These are phyloP conservation scores for Malurus splendens DNA, from an alignment of 2,797 vertebrate species.

Conservation along the genomic window DNA sequence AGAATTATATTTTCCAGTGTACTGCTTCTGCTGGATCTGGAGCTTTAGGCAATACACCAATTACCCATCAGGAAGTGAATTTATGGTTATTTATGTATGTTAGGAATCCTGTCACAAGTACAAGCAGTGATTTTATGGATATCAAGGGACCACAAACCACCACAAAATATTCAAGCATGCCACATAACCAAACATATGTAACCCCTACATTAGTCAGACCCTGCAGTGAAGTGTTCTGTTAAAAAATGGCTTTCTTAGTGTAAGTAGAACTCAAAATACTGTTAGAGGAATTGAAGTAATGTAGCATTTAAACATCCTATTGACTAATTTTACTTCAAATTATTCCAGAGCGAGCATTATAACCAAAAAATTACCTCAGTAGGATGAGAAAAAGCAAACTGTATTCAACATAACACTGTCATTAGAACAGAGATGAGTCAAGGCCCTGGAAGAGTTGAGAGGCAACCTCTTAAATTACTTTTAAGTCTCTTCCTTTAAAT, in stretches of 20 bases:
- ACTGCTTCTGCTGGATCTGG: neutral
- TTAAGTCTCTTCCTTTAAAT: neutral
- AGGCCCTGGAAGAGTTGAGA: neutral
- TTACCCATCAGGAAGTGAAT: neutral
- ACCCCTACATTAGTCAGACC: neutral
- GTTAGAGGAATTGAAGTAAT: neutral
- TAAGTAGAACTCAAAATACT: neutral
- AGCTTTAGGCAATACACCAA: neutral
- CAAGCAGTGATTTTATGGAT: constrained; percentile 9
- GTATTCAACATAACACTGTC: neutral
- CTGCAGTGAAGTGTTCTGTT: neutral
- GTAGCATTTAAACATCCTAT: neutral
- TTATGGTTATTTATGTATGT: neutral
- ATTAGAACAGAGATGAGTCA: neutral
- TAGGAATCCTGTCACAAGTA: neutral
- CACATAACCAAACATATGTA: neutral
- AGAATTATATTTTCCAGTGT: constrained; percentile 16
- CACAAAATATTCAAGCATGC: neutral
- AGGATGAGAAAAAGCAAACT: neutral
- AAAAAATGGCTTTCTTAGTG: neutral
- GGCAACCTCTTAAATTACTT: neutral
- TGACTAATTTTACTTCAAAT: neutral
- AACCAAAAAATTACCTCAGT: neutral
- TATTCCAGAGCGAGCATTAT: neutral
- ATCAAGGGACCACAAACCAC: neutral